phyloP scores from a whole-genome alignment of 1,140 invertebrate genomes.

The Microplitis mediator region DNA sequence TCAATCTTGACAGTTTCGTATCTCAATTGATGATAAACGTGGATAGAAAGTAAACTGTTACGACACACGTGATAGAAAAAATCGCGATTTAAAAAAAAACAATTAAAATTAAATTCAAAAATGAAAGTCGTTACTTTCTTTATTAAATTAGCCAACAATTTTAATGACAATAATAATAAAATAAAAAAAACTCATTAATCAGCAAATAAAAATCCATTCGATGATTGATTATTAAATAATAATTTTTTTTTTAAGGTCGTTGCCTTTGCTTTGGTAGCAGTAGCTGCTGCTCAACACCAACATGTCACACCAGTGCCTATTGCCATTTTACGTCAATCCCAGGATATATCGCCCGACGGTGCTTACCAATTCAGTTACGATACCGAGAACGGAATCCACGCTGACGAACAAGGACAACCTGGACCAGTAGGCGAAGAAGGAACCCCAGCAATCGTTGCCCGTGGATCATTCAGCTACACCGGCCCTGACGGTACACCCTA shows the following conservation, averaged over 20 bases:
- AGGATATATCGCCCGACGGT: constrained; percentile 52
- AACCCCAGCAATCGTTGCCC: constrained; percentile 54
- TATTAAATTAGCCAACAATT: too few species aligned
- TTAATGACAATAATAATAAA: too few species aligned
- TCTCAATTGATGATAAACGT: background rate
- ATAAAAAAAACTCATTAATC: too few species aligned
- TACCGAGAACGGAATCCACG: constrained; percentile 68
- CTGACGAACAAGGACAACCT: constrained; percentile 63
- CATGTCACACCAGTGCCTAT: constrained; percentile 30
- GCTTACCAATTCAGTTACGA: constrained; percentile 63
- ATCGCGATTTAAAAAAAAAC: background rate
- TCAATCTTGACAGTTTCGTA: background rate
- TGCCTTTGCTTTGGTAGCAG: constrained; percentile 40
- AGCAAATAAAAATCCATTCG: background rate
- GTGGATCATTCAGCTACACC: constrained; percentile 63
- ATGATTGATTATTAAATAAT: constrained; percentile 3
- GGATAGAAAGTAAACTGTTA: background rate
- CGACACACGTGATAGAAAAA: background rate
- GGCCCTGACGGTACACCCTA: constrained; percentile 64
- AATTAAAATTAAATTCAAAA: background rate
- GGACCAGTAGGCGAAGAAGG: constrained; percentile 61
- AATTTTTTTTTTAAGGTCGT: constrained; percentile 40
- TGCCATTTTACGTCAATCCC: constrained; percentile 51
- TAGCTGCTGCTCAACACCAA: constrained; percentile 21
- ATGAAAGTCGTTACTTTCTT: too few species aligned